Conservation (phyloP, 1,140 invertebrate genomes). For the Laupala kohalensis region DNA sequence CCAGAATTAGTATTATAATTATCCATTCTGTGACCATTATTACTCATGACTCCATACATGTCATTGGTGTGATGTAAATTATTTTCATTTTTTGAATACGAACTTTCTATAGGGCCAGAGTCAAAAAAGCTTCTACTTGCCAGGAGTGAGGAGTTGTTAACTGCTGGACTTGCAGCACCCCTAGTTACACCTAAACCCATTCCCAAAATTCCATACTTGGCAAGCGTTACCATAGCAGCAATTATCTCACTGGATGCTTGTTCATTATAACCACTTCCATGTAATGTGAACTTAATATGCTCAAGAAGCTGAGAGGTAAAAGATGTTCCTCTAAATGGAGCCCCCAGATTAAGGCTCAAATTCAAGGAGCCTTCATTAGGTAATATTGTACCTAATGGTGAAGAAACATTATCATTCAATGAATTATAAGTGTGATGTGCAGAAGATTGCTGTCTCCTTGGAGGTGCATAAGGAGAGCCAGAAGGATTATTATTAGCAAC, state of each 20-base stretch:
- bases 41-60: too few relatives aligned
- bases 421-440: neutral
- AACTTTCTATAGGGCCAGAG: conserved; percentile 67
- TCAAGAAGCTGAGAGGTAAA: conserved; percentile 69
- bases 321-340: conserved; percentile 53
- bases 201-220: conserved; percentile 85
- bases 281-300: conserved; percentile 70
- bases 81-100: too few relatives aligned
- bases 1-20: too few relatives aligned
- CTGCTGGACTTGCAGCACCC: neutral
- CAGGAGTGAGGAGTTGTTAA: conserved; percentile 40
- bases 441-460: conserved; percentile 1
- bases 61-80: too few relatives aligned
- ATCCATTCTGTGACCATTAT: too few relatives aligned
- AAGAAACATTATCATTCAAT: neutral
- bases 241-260: conserved; percentile 77
- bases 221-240: conserved; percentile 78
- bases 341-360: conserved; percentile 65
- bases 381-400: neutral
- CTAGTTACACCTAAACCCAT: conserved; percentile 61
- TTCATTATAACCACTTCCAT: conserved; percentile 77
- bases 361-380: conserved; percentile 33
- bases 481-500: conserved; percentile 94
- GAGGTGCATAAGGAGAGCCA: conserved; percentile 80
- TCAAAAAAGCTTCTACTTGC: too few relatives aligned